These are phyloP conservation scores for Pycnonotus jocosus DNA, from an alignment of 2,113 vertebrate genomes.

Conservation along the genomic window DNA sequence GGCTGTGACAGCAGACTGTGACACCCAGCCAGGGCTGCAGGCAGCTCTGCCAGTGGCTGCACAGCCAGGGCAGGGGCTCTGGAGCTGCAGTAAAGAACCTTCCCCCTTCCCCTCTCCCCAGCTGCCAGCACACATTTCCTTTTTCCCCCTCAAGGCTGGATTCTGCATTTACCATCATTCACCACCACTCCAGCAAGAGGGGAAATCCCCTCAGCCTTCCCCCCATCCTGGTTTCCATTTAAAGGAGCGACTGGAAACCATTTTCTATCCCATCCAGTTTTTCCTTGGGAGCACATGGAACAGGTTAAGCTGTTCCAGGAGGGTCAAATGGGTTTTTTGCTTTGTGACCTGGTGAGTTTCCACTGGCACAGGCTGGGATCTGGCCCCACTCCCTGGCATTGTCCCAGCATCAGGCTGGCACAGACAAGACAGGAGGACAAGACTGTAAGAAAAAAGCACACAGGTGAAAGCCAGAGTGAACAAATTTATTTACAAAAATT, in stretches of 20 bases:
- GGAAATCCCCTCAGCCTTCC: background rate
- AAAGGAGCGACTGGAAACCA: slow-evolving; percentile 1
- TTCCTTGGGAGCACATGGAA: background rate
- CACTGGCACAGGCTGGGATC: background rate
- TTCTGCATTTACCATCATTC: background rate
- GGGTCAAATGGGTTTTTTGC: background rate
- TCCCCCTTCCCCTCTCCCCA: background rate
- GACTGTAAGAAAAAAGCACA: background rate
- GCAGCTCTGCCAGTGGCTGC: background rate
- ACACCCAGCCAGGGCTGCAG: background rate
- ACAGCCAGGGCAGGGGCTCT: background rate
- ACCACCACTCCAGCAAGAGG: background rate
- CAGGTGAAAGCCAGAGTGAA: slow-evolving; percentile 26
- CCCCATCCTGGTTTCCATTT: slow-evolving; percentile 1
- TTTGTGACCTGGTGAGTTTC: background rate
- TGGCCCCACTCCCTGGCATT: background rate
- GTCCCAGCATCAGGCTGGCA: background rate
- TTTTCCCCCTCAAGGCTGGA: background rate
- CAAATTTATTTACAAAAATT: slow-evolving; percentile 79
- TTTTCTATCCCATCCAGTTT: background rate
- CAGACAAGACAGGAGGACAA: background rate
- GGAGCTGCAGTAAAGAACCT: background rate
- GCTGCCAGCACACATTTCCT: background rate
- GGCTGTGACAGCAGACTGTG: background rate
- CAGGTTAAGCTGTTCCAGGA: background rate